phyloP scores from a whole-genome alignment of 2,888 invertebrate genomes.

The Drosophila siamana region DNA sequence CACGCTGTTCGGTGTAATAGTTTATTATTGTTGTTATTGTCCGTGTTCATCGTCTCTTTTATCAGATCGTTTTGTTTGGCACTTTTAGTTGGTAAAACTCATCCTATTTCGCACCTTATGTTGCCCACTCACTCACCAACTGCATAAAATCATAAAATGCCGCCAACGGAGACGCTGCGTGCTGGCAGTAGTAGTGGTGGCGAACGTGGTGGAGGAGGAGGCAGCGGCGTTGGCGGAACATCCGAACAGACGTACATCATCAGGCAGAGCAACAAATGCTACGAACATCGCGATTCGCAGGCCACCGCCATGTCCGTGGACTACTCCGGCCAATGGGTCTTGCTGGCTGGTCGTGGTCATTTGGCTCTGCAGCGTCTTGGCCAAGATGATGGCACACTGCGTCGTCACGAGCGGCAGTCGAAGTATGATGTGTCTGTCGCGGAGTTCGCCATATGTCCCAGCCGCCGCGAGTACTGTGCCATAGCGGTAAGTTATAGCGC shows the following conservation, averaged over 20 bases:
- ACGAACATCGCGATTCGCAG: constrained; percentile 93
- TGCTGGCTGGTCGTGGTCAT: constrained; percentile 93
- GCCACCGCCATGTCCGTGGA: constrained; percentile 96
- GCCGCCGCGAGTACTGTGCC: constrained; percentile 92
- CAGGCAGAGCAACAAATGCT: constrained; percentile 82
- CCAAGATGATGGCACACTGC: constrained; percentile 86
- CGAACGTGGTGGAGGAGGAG: constrained; percentile 38
- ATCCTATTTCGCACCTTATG: constrained; percentile 37
- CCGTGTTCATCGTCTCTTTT: constrained; percentile 48
- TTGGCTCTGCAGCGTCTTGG: constrained; percentile 90
- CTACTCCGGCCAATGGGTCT: constrained; percentile 91
- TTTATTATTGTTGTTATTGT: constrained; percentile 44
- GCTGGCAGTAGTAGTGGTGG: constrained; percentile 54
- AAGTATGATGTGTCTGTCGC: constrained; percentile 97
- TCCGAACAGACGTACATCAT: constrained; percentile 79
- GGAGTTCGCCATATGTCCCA: constrained; percentile 94
- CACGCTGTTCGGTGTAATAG: constrained; percentile 31
- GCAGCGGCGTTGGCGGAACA: constrained; percentile 22
- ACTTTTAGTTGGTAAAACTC: constrained; percentile 40
- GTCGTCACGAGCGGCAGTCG: constrained; percentile 93
- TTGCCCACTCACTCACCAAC: constrained; percentile 23
- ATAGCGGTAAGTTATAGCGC: constrained; percentile 90
- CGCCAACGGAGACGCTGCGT: constrained; percentile 75
- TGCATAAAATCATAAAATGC: constrained; percentile 55
- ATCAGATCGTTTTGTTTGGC: constrained; percentile 56